A percentile compares a stretch with the other conserved stretches of the same genome.
Conservation (phyloP, 2,113 vertebrate species). For the Geococcyx californianus region DNA sequence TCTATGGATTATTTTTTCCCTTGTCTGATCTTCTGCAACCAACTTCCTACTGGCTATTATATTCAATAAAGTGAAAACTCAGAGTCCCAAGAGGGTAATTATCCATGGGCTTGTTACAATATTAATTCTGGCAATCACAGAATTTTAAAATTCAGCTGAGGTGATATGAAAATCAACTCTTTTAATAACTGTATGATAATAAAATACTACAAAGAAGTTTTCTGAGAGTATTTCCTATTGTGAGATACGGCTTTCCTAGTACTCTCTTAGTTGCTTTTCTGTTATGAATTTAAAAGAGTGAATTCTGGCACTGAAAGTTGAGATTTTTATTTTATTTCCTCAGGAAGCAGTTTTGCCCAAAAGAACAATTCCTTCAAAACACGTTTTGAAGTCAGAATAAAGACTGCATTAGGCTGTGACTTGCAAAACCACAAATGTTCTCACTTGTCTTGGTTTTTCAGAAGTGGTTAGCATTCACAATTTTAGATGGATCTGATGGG, state of each 20-base stretch:
- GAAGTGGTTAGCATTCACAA: neutral
- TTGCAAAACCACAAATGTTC: neutral
- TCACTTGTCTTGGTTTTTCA: neutral
- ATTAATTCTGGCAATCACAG: neutral
- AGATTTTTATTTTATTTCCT: neutral
- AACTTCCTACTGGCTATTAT: neutral
- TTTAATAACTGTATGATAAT: neutral
- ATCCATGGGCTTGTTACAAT: constrained; percentile 6
- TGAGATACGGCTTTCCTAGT: neutral
- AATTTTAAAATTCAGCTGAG: constrained; percentile 31
- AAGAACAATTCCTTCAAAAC: neutral
- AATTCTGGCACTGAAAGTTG: neutral
- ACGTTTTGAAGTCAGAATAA: neutral
- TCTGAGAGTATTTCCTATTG: neutral
- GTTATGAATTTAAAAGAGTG: neutral
- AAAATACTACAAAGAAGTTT: neutral
- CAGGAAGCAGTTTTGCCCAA: neutral
- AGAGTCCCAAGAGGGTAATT: constrained; percentile 14
- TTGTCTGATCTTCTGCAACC: neutral
- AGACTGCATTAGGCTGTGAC: neutral
- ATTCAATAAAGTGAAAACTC: neutral
- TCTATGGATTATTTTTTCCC: neutral
- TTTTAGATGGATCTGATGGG: neutral
- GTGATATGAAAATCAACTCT: neutral
- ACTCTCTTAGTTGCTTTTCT: neutral